phyloP scores from a whole-genome alignment of 2,888 invertebrate genomes.

The Dryadula phaetusa region DNA sequence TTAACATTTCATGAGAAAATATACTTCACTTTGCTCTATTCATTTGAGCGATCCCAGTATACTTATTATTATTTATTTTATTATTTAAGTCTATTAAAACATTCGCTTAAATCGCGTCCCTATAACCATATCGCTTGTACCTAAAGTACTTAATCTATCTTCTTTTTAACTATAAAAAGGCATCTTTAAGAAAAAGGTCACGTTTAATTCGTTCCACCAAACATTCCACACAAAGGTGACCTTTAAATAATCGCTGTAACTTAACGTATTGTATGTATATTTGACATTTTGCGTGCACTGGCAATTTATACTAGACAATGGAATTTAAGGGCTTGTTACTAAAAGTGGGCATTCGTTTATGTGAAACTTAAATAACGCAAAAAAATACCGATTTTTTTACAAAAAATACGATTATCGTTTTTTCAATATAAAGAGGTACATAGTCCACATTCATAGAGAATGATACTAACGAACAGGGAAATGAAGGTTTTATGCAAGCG shows the following conservation, averaged over 20 bases:
- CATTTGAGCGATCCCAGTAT: too few relatives aligned
- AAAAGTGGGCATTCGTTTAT: not conserved
- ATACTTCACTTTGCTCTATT: too few relatives aligned
- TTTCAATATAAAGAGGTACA: too few relatives aligned
- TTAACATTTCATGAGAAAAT: too few relatives aligned
- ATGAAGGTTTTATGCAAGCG: too few relatives aligned
- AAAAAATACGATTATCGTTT: too few relatives aligned
- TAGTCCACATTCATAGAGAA: too few relatives aligned
- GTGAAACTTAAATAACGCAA: not conserved
- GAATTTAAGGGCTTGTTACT: slow-evolving; percentile 18
- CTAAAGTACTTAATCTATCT: not conserved
- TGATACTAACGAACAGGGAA: too few relatives aligned
- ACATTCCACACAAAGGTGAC: slow-evolving; percentile 33
- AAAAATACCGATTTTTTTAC: too few relatives aligned
- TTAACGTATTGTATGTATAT: slow-evolving; percentile 24
- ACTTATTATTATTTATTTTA: too few relatives aligned
- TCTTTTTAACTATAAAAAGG: slow-evolving; percentile 4
- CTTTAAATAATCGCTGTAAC: slow-evolving; percentile 30
- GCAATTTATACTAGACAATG: slow-evolving; percentile 18
- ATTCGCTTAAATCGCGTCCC: too few relatives aligned
- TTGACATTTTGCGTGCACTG: slow-evolving; percentile 32
- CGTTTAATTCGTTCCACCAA: slow-evolving; percentile 13
- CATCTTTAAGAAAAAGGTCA: slow-evolving; percentile 2
- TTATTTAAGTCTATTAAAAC: too few relatives aligned
- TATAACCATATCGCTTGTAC: not conserved